Evolutionary conservation across 2,113 vertebrate genomes (phyloP), one percentile per base, ranked within the genome.

Genomic region (Nothobranchius furzeri): DNA sequence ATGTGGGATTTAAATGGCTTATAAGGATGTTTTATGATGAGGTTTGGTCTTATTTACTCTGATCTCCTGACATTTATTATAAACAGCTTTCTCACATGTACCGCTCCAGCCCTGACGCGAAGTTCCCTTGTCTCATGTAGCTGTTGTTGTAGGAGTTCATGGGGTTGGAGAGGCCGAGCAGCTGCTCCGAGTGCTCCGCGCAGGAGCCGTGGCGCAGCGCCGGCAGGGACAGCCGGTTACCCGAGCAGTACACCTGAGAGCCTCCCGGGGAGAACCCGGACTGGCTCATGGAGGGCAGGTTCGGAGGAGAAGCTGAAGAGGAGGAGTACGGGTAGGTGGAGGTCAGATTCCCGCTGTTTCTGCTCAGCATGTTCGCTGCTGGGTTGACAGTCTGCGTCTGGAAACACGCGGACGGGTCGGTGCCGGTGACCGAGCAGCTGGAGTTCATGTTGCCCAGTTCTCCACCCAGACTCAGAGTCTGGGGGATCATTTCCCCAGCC

Each of bases 101-200:
- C 12, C 95, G 92, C 82, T 99, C 96, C 52, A 98, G 76, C 25
- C 95, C 94, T 0, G 95, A 60, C 0, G 93, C 83, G 81, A 95
- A 99, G 85, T 91, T 94, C 53, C 94, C 88, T 60, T 94, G 96
- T 68, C 95, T 90, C 93, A 95, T 89, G 85, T 98, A 99, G 12
- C 90, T 59, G 42, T 94, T 95, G 84, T 93, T 91, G 64, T 94
- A 93, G 24, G 92, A 91, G 84, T 94, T 92, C 45, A 95, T 83
- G 64, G 93, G 88, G 0, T 90, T 49, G 0, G 95, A 86, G 65
- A 94, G 89, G 64, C 94, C 94, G 84, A 97, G 88, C 12, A 96
- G 93, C 67, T 95, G 95, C 61, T 98, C 96, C 0, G 93, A 68
- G 60, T 95, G 95, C 53, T 97, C 95, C 5, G 93, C 73, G 10